Percentiles rank a stretch among this genome's conserved stretches.
These are phyloP conservation scores for Pongo abelii DNA, from an alignment of 2,113 vertebrate genomes.

Conservation along the genomic window DNA sequence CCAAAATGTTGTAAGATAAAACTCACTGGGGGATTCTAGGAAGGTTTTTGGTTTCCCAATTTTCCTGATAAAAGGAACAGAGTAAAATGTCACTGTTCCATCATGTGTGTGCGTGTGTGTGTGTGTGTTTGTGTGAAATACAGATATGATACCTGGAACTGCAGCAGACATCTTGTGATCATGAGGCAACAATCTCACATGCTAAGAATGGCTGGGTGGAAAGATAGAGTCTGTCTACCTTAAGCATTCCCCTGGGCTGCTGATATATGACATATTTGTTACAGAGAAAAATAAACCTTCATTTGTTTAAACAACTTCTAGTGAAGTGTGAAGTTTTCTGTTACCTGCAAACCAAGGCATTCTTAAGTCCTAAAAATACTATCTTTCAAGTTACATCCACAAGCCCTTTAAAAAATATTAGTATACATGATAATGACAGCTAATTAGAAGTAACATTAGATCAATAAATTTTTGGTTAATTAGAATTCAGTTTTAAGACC, in stretches of 20 bases:
- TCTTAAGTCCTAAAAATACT: conserved; percentile 28
- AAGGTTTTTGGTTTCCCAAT: not conserved
- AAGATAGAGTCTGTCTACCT: not conserved
- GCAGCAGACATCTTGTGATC: not conserved
- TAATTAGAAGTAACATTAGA: conserved; percentile 3
- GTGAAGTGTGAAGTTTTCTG: not conserved
- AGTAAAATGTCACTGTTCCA: not conserved
- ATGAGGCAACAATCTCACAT: not conserved
- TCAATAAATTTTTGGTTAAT: not conserved
- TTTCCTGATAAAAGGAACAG: not conserved
- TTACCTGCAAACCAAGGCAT: not conserved
- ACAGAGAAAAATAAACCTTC: not conserved
- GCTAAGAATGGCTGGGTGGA: not conserved
- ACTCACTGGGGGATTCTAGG: not conserved
- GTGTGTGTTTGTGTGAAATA: not conserved
- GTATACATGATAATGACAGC: not conserved
- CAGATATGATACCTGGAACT: not conserved
- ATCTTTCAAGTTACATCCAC: not conserved
- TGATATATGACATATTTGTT: not conserved
- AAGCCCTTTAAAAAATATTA: not conserved
- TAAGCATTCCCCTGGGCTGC: not conserved
- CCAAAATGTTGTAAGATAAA: not conserved
- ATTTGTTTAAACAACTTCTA: not conserved
- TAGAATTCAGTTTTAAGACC: not conserved
- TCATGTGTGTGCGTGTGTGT: not conserved